phyloP scores from a whole-genome alignment of 2,113 vertebrate species.

The Rutilus rutilus region DNA sequence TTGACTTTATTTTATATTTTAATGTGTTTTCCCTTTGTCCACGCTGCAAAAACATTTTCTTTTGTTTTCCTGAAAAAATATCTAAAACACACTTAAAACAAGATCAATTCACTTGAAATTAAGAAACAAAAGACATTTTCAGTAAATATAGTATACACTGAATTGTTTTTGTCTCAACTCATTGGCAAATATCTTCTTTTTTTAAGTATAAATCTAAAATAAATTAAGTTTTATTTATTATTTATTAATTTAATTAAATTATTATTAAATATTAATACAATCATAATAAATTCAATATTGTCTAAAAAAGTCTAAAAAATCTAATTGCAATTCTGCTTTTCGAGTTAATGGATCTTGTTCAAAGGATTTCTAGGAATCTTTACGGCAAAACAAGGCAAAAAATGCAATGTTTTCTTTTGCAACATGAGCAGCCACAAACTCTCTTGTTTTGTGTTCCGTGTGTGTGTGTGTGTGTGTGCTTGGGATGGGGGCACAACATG shows the following conservation, averaged over 20 bases:
- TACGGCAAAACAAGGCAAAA: neutral
- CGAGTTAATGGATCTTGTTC: neutral
- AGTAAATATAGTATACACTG: neutral
- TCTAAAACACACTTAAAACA: neutral
- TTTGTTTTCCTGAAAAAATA: neutral
- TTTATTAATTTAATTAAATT: neutral
- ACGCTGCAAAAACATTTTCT: neutral
- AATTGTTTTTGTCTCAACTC: neutral
- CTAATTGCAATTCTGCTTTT: neutral
- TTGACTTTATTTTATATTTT: neutral
- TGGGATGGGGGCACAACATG: neutral
- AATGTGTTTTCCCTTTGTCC: neutral
- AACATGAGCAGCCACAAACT: neutral
- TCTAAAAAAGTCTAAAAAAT: neutral
- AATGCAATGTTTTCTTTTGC: neutral
- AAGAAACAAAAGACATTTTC: neutral
- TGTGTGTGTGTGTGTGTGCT: neutral
- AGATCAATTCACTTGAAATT: neutral
- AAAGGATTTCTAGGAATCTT: neutral
- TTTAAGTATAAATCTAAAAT: neutral
- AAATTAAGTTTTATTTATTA: neutral
- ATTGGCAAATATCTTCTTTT: neutral
- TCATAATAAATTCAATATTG: neutral
- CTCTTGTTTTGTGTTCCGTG: neutral
- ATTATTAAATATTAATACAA: neutral